Evolutionary conservation across 1,140 invertebrate species (phyloP).

Genomic region (Drosophila varians): DNA sequence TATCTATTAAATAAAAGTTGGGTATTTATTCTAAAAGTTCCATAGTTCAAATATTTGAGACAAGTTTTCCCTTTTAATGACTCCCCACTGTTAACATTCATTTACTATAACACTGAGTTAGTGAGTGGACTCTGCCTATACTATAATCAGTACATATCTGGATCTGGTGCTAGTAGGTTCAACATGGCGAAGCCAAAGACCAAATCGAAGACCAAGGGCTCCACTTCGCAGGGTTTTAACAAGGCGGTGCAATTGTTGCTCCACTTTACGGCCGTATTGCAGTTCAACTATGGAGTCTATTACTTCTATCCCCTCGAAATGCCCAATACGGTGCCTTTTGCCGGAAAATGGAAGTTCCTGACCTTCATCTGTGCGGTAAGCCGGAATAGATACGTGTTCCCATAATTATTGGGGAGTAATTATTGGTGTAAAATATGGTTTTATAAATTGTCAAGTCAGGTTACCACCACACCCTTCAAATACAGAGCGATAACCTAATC

Average conservation of each 20-base stretch:
- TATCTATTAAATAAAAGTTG: too few species aligned
- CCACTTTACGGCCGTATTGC: constrained; percentile 63
- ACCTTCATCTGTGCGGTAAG: constrained; percentile 93
- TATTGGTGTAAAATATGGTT: neutral
- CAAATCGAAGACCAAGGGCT: constrained; percentile 59
- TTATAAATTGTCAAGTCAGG: neutral
- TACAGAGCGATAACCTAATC: neutral
- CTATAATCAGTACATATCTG: constrained; percentile 59
- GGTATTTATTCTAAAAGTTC: neutral
- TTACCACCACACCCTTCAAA: neutral
- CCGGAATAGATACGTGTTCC: neutral
- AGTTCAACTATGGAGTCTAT: constrained; percentile 65
- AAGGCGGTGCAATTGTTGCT: constrained; percentile 60
- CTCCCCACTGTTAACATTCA: constrained; percentile 7
- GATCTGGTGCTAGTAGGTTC: constrained; percentile 40
- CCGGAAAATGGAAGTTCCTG: constrained; percentile 93
- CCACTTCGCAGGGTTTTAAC: constrained; percentile 60
- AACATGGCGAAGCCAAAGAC: constrained; percentile 63
- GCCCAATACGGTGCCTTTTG: constrained; percentile 82
- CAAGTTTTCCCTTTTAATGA: neutral
- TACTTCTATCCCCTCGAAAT: constrained; percentile 51
- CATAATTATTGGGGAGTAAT: neutral
- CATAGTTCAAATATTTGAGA: neutral
- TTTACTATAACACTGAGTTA: constrained; percentile 6
- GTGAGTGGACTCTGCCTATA: constrained; percentile 30